Conservation (phyloP, 1,140 invertebrate species). For the Atta texana region DNA sequence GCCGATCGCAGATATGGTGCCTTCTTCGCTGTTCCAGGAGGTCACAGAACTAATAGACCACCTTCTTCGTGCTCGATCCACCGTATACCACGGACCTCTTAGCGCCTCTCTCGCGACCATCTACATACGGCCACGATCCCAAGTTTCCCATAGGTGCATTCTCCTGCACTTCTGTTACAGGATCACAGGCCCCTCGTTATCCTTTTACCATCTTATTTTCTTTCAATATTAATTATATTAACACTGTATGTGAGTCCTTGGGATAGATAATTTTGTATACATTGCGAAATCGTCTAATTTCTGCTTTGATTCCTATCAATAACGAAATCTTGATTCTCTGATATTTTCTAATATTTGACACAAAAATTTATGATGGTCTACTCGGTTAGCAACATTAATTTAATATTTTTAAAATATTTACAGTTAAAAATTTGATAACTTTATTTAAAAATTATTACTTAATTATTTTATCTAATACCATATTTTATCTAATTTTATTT, state of each 20-base stretch:
- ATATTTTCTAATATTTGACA: background rate
- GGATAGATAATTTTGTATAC: background rate
- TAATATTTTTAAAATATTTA: background rate
- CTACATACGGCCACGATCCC: constrained; percentile 79
- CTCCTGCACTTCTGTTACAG: constrained; percentile 59
- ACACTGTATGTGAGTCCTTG: constrained; percentile 37
- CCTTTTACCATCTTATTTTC: constrained; percentile 71
- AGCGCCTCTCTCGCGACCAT: constrained; percentile 78
- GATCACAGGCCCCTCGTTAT: constrained; percentile 72
- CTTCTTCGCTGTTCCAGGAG: constrained; percentile 68
- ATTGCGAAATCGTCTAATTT: background rate
- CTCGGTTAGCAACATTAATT: background rate
- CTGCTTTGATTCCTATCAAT: background rate
- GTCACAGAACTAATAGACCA: constrained; percentile 80
- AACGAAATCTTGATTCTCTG: background rate
- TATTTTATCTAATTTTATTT: constrained; percentile 14
- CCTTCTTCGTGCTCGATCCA: constrained; percentile 77
- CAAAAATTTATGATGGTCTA: background rate
- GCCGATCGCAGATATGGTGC: constrained; percentile 79
- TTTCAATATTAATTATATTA: constrained; percentile 53
- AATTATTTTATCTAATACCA: no score
- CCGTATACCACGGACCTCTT: constrained; percentile 71
- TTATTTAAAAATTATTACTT: no score
- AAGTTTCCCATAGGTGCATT: constrained; percentile 77
- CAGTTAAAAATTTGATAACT: background rate